These are phyloP conservation scores for Gracilinanus agilis DNA, from an alignment of 2,113 vertebrate species.

Conservation along the genomic window DNA sequence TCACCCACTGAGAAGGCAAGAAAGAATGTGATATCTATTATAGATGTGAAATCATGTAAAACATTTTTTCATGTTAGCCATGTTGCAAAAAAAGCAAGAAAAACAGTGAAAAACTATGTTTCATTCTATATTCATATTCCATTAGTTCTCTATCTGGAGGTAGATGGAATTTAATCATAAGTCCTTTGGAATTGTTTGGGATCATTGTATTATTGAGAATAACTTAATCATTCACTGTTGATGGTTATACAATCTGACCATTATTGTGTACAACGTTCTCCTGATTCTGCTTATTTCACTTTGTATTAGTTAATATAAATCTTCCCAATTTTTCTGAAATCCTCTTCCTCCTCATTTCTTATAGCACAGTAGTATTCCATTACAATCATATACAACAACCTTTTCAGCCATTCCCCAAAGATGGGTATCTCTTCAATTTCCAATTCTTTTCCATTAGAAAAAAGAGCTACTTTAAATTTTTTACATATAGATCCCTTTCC, in stretches of 20 bases:
- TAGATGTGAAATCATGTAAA: neutral
- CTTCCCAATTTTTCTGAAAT: neutral
- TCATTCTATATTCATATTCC: neutral
- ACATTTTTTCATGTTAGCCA: neutral
- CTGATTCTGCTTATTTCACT: neutral
- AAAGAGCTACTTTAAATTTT: neutral
- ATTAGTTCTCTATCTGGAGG: neutral
- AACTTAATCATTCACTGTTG: neutral
- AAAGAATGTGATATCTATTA: neutral
- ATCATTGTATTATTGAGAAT: neutral
- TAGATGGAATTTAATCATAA: neutral
- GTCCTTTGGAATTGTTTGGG: too few species aligned
- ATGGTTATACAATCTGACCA: neutral
- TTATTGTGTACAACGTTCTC: neutral
- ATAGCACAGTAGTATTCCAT: neutral
- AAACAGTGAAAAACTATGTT: neutral
- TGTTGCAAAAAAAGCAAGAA: neutral
- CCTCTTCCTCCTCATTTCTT: neutral
- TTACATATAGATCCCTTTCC: neutral
- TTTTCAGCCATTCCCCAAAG: neutral
- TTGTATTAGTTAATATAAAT: neutral
- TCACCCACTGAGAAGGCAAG: neutral
- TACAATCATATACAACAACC: neutral
- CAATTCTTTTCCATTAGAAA: neutral
- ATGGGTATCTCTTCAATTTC: neutral